These are phyloP conservation scores for Entelurus aequoreus DNA, from an alignment of 2,113 vertebrate genomes.

Conservation along the genomic window DNA sequence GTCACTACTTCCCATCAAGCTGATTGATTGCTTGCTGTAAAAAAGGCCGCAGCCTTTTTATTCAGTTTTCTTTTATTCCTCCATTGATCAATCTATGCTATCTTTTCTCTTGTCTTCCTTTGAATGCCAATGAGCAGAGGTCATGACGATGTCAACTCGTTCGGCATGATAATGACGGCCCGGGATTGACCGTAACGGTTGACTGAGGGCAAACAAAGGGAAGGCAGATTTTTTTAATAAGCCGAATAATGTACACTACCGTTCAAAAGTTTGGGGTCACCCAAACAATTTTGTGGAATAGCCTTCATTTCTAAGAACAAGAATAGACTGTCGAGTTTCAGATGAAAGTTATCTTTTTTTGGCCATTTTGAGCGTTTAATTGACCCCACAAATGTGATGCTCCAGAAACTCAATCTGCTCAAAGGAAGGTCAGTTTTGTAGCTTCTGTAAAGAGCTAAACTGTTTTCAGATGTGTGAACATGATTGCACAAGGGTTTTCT, in stretches of 20 bases:
- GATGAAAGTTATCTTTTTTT: too few relatives aligned
- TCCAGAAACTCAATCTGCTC: too few relatives aligned
- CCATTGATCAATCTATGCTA: slow-evolving; percentile 6
- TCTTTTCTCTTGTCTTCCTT: slow-evolving; percentile 7
- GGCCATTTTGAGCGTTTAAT: too few relatives aligned
- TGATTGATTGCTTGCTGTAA: slow-evolving; percentile 22
- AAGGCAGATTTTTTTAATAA: slow-evolving; percentile 39
- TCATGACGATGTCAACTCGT: slow-evolving; percentile 20
- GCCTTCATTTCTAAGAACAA: too few relatives aligned
- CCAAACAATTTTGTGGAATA: too few relatives aligned
- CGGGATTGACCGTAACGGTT: slow-evolving; percentile 10
- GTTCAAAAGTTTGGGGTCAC: too few relatives aligned
- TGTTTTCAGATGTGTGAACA: too few relatives aligned
- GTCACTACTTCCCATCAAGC: slow-evolving; percentile 10
- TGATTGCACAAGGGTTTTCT: too few relatives aligned
- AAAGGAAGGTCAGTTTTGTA: too few relatives aligned
- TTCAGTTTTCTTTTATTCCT: neutral
- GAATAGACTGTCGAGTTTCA: too few relatives aligned
- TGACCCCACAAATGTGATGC: too few relatives aligned
- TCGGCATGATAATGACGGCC: slow-evolving; percentile 26
- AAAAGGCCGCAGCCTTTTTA: slow-evolving; percentile 1
- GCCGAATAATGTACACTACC: slow-evolving; percentile 49
- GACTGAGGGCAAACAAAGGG: slow-evolving; percentile 25
- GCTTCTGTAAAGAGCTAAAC: too few relatives aligned
- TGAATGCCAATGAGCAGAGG: slow-evolving; percentile 24